Percentiles rank a stretch among this genome's conserved stretches.
Evolutionary conservation across 2,113 vertebrate genomes (phyloP).

Genomic region (Dasyprocta punctata): DNA sequence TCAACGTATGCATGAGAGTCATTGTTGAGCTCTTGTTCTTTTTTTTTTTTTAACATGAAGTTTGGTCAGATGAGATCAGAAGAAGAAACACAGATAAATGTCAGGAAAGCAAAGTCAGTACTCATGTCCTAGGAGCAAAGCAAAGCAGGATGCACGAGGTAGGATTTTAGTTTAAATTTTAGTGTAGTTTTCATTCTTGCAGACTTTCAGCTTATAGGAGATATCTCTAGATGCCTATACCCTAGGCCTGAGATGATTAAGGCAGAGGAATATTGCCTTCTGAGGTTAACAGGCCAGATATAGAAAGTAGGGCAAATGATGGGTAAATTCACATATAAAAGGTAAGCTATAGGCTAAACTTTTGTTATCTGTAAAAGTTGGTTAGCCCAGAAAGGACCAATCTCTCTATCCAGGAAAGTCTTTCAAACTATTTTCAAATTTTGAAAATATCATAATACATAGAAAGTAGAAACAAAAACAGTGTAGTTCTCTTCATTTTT

Average conservation of each 20-base stretch:
- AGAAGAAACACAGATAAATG: neutral
- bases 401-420: neutral
- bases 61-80: neutral
- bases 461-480: neutral
- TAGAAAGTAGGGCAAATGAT: rapidly evolving
- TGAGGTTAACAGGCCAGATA: neutral
- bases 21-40: neutral
- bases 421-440: neutral
- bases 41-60: neutral
- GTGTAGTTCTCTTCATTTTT: neutral
- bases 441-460: neutral
- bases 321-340: too few species aligned
- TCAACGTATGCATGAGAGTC: neutral
- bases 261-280: too few species aligned
- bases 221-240: neutral
- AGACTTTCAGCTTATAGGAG: neutral
- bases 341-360: neutral
- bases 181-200: neutral
- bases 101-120: neutral
- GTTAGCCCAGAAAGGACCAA: rapidly evolving
- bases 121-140: neutral
- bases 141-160: rapidly evolving
- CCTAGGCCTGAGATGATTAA: neutral
- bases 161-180: neutral
- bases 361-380: too few species aligned